Evolutionary conservation across 23 tunicate species (phyloP).

Genomic region (Ascidia mentula): DNA sequence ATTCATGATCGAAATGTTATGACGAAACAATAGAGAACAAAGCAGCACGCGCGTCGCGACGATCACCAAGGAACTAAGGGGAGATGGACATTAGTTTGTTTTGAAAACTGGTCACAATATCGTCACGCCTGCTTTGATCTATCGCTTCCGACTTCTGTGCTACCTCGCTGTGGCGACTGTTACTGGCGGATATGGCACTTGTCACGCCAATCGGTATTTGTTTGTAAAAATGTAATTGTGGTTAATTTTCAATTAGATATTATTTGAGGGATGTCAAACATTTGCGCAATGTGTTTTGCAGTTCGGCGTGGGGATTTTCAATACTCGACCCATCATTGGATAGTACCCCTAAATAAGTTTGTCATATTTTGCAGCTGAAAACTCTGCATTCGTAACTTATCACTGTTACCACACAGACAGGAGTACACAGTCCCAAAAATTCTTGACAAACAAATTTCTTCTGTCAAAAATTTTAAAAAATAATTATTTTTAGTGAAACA

Average conservation of each 20-base stretch:
- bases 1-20: slow-evolving; percentile 3
- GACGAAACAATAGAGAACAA: slow-evolving; percentile 1
- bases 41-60: not conserved
- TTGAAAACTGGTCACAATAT: not conserved
- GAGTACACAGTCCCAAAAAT: no score
- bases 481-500: no score
- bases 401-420: no score
- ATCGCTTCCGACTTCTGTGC: not conserved
- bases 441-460: not conserved
- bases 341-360: no score
- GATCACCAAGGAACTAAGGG: slow-evolving; percentile 5
- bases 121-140: slow-evolving; percentile 2
- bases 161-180: not conserved
- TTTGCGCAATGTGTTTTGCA: no score
- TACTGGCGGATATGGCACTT: not conserved
- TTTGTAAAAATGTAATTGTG: no score
- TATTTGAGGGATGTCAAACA: no score
- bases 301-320: no score
- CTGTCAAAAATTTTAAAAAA: not conserved
- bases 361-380: no score
- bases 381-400: no score
- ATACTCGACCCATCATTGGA: no score
- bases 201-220: not conserved
- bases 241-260: no score
- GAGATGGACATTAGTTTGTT: slow-evolving; percentile 4